Evolutionary conservation across 2,113 vertebrate genomes (phyloP), one percentile per base, ranked within the genome.

Genomic region (Spermophilus dauricus): DNA sequence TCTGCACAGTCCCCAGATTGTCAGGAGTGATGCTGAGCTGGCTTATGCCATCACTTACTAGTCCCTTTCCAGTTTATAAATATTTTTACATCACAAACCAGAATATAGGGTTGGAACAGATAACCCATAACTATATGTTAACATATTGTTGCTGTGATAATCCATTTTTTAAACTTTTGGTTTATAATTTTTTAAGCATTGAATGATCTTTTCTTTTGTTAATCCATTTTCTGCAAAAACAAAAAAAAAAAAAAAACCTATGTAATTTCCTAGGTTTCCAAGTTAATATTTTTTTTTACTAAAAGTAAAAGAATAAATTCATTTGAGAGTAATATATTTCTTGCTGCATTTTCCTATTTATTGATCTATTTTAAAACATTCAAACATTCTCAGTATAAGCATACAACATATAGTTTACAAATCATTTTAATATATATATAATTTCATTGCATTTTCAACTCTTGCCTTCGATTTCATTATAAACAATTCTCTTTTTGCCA

Each of bases 261-360:
- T 8, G 17, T 84, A 72, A 39, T 67, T 84, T 39, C 20, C 11
- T 53, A 56, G 18, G 6, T 87, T 26, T 90, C 45, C 67, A 48
- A 90, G 77, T 77, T 65, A 93, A 63, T 58, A 72, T 51, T 93
- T 94, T 85, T n/a, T 45, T 45, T 69, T 89, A 63, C 18, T 72
- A 73, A 91, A 78, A 9, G 4, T 80, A 72, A 92, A 93, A 80
- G 11, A 83, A 73, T 76, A 87, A 70, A 88, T 58, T 95, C 4
- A 58, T 26, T 72, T 89, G 77, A 92, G 80, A 88, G 16, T 90
- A 92, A 91, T 13, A 94, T 91, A 85, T 78, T 95, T 76, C 22
- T 83, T 61, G 39, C 42, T 75, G 61, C 22, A 26, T 80, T 11
- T 89, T 4, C 39, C 34, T 93, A 18, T 72, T 92, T 78, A 89